These are phyloP conservation scores for Nymphicus hollandicus DNA, from an alignment of 2,113 vertebrate genomes.

Conservation along the genomic window DNA sequence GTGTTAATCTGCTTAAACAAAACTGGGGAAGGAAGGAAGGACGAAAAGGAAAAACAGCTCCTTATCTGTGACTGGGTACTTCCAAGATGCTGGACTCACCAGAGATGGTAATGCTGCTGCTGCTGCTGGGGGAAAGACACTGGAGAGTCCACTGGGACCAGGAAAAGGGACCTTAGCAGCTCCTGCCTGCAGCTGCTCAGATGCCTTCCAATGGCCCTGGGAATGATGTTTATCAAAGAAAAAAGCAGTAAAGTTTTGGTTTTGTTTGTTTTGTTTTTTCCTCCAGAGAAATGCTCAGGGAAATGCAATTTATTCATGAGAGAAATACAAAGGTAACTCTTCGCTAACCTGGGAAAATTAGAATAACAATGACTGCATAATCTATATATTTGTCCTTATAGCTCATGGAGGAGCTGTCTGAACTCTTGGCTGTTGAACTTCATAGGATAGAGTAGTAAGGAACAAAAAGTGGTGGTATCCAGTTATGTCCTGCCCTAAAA, in stretches of 20 bases:
- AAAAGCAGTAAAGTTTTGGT: neutral
- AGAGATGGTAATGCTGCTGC: neutral
- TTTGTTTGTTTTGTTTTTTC: neutral
- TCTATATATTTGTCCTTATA: neutral
- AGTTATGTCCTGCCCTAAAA: neutral
- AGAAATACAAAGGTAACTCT: neutral
- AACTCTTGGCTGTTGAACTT: neutral
- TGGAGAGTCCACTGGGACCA: accelerated
- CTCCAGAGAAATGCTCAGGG: neutral
- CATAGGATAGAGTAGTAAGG: neutral
- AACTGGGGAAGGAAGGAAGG: neutral
- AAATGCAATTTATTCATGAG: neutral
- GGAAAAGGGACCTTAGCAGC: neutral
- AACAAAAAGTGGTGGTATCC: neutral
- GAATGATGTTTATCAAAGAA: neutral
- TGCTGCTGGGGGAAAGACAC: neutral
- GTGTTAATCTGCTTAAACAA: neutral
- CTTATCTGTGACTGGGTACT: neutral
- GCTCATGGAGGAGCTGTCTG: neutral
- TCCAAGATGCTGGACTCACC: neutral
- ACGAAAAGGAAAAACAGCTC: neutral
- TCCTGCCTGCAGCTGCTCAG: neutral
- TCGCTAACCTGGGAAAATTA: neutral
- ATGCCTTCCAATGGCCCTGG: accelerated
- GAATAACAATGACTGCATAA: neutral